Conservation (phyloP, 2,888 invertebrate species). For the Noctua janthina region DNA sequence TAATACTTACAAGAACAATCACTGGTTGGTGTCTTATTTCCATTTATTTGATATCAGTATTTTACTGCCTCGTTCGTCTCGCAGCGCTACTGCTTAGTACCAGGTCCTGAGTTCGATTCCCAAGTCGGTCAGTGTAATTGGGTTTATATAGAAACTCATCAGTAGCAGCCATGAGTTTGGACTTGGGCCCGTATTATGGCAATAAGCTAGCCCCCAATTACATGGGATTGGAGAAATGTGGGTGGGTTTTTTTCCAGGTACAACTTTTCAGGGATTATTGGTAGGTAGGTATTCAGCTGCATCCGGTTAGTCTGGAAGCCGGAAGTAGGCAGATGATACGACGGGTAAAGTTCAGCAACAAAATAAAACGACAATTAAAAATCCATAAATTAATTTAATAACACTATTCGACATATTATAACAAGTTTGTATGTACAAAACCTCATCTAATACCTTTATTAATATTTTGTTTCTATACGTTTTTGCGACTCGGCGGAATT, state of each 20-base stretch:
- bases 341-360: neutral
- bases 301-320: neutral
- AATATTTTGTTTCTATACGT: slow-evolving; percentile 67
- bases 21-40: neutral
- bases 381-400: slow-evolving; percentile 90
- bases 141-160: no score
- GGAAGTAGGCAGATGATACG: neutral
- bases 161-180: no score
- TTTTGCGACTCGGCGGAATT: slow-evolving; percentile 51
- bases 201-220: neutral
- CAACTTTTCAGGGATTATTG: neutral
- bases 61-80: no score
- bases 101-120: no score
- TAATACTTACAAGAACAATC: neutral
- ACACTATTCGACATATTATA: slow-evolving; percentile 88
- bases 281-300: neutral
- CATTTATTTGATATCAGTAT: neutral
- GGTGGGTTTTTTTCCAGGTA: neutral
- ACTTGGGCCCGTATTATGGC: no score
- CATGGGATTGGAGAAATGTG: neutral
- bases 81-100: no score
- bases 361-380: slow-evolving; percentile 77
- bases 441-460: slow-evolving; percentile 72
- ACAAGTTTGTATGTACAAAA: slow-evolving; percentile 89
- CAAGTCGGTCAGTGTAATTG: no score